Evolutionary conservation across 1,140 invertebrate genomes (phyloP), one percentile per base, ranked within the genome.

Genomic region (Drosophila persimilis): DNA sequence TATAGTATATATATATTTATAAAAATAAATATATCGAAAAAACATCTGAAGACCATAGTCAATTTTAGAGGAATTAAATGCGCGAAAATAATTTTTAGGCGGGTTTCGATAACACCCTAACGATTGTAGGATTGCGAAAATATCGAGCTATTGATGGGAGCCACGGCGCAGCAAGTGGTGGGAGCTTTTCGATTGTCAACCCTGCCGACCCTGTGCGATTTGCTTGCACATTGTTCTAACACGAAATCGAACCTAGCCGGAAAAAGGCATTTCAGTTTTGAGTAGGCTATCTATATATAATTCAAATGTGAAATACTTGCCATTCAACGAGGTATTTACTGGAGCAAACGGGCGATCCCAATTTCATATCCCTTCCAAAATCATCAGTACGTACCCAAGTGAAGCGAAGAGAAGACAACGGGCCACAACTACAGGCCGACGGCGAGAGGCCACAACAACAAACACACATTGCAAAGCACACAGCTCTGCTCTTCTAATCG

Each of bases 381-480:
- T 56, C 26, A 22, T 11, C 17, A 8, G 43, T 13, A 45, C 15
- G 43, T 13, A 29, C 15, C 3, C 7, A 26, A 20, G 13, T 11
- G 9, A n/a, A 31, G 17, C 13, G 17, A 53, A 53, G 39, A 22
- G 51, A 39, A 39, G 29, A 20, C 29, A 35, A 11, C 39, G 17
- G 51, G 17, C 51, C 13, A 26, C 35, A 39, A 11, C 35, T 51
- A 45, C 24, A 46, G 45, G 43, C 54, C 44, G 24, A 26, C 43
- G 26, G 17, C 39, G 31, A 17, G 15, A 56, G 43, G 54, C 54
- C 41, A 41, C 59, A 77, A 71, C 69, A 75, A 45, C 63, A 51
- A 13, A 29, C 22, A 58, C 44, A 57, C 58, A 50, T 45, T 31
- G 62, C 31, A 31, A 8, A 9, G 31, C 31, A 3, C 31, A 31